Evolutionary conservation across 2,113 vertebrate species (phyloP), one percentile per base, ranked within the genome.

Genomic region (Meriones unguiculatus): DNA sequence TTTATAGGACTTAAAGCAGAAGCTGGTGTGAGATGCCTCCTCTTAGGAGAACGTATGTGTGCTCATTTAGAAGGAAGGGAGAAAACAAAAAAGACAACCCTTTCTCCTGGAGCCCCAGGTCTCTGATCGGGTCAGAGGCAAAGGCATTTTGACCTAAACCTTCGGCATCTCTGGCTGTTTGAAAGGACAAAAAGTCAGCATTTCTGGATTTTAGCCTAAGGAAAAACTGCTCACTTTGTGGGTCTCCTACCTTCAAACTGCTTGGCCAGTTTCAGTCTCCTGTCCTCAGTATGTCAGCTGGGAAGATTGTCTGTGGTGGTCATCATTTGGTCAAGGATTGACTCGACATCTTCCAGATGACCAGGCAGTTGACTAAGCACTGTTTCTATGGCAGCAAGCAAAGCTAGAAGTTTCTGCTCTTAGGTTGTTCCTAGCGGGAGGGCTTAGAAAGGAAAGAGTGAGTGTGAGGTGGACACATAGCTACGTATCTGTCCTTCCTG

Each of bases 391-490:
- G n/a, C 22, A 46, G 6, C 32, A n/a, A 95, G 76, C 4, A 30
- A 93, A 95, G 50, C 7, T 65, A 90, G 69, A 13, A 32, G 15
- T 30, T 75, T 84, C 59, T 72, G 25, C 13, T 62, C 15, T n/a
- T 54, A 9, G 9, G 94, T 89, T 91, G 7, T 2, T 91, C 88
- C 78, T 24, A 32, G 30, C 46, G 30, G 46, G 59, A 41, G 52
- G 22, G 13, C 2, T 7, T 32, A 17, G 24, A 69, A 86, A 89
- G 17, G 6, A 20, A 18, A 4, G 15, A 25, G 7, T 22, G n/a
- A 12, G 20, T 5, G 10, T 22, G 2, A 11, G 9, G 32, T 6
- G 35, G 46, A n/a, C 3, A 41, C 0, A 25, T 28, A 24, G 18
- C 38, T 41, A 25, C 4, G 25, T 1, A 10, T 38, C 50, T 6